Conservation (phyloP, 2,113 vertebrate species). For the Balaenoptera acutorostrata region DNA sequence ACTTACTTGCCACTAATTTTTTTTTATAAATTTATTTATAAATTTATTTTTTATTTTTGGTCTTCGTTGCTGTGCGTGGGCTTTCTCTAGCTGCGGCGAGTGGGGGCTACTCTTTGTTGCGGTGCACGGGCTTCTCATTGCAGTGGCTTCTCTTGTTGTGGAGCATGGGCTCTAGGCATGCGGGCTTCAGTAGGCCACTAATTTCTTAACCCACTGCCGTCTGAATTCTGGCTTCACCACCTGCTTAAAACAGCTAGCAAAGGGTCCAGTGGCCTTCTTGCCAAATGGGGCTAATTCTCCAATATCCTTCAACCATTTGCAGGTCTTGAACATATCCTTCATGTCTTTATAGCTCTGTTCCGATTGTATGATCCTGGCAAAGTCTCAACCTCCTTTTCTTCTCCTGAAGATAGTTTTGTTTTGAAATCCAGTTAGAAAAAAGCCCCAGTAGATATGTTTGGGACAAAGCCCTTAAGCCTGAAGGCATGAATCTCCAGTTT, state of each 20-base stretch:
- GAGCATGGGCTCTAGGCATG: too few species aligned
- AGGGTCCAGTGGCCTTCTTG: background rate
- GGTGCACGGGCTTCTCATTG: too few species aligned
- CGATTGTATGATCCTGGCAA: background rate
- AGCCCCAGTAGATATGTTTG: background rate
- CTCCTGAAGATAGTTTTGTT: background rate
- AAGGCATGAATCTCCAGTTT: background rate
- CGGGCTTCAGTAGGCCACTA: background rate
- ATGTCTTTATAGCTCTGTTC: background rate
- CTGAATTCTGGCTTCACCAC: background rate
- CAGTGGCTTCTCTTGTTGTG: too few species aligned
- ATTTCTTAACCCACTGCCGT: background rate
- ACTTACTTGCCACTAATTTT: background rate
- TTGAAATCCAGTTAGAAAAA: conserved; percentile 15
- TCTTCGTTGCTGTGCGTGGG: too few species aligned
- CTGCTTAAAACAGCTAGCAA: background rate
- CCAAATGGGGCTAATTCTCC: background rate
- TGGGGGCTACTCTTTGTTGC: too few species aligned
- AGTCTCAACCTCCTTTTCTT: background rate
- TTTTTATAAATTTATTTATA: background rate
- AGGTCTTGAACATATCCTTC: background rate
- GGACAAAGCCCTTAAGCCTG: background rate
- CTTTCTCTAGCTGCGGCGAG: too few species aligned
- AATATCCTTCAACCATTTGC: background rate
- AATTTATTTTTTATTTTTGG: too few species aligned